Evolutionary conservation across 2,113 vertebrate genomes (phyloP), one percentile per base, ranked within the genome.

Genomic region (Apteryx mantelli): DNA sequence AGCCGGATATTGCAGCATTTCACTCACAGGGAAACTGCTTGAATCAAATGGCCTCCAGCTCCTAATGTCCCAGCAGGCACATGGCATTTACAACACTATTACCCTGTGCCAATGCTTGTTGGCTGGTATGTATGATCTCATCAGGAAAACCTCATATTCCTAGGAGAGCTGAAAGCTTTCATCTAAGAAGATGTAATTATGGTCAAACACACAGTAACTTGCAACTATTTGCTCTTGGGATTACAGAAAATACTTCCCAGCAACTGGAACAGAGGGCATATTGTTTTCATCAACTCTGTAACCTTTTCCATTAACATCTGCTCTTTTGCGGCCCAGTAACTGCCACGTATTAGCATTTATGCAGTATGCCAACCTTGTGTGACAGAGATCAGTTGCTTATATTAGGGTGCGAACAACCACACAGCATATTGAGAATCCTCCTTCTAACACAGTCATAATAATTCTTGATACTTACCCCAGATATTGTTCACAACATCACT

Each of bases 391-490:
- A 55, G 32, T 17, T 13, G 13, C 74, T 61, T 78, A 4, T n/a
- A 5, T 44, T 6, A 38, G 66, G 3, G 1, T 65, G 25, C 50
- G 15, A 58, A 56, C 85, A 91, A 38, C 7, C 40, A 34, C 36
- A n/a, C 0, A 1, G 34, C 68, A 61, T 52, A 53, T 22, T 52
- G 87, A 80, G 34, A 46, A 74, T 50, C 66, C 38, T 91, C 58
- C 64, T 46, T 58, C 50, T 79, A 95, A 83, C 20, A 25, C 34
- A 91, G 55, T 5, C 1, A 0, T 56, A 75, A 44, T 60, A 70
- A 69, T 8, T 78, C 63, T 46, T 82, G 65, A 87, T 32, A 97
- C 98, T 97, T 97, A 99, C 99, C 97, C 99, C 99, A 99, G 94
- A 99, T 99, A 34, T 25, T 97, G 63, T 40, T 82, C 40, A 99